phyloP scores from a whole-genome alignment of 92 coral and sea anemone species.

The Pocillopora grandis region DNA sequence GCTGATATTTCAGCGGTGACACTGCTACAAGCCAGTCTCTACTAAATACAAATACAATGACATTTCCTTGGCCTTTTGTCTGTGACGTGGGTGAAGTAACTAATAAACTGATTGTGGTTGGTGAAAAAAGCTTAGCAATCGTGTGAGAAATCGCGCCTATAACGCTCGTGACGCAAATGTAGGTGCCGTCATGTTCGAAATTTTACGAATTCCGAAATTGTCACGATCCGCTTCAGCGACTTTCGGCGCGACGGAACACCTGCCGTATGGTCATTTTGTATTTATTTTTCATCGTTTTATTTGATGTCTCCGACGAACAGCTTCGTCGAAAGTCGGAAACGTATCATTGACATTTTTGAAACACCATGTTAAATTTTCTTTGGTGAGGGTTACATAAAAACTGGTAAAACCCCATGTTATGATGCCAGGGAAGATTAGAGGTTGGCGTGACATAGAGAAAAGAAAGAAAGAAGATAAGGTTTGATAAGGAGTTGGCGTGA shows the following conservation, averaged over 20 bases:
- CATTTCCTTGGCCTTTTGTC: not conserved
- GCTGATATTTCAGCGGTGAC: not conserved
- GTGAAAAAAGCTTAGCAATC: conserved; percentile 2
- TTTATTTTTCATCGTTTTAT: not conserved
- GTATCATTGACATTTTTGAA: no score
- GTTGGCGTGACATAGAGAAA: conserved; percentile 13
- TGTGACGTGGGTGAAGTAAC: not conserved
- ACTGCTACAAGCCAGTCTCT: no score
- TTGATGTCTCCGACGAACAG: not conserved
- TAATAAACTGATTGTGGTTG: not conserved
- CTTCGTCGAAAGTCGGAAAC: not conserved
- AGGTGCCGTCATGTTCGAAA: no score
- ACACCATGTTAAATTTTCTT: no score
- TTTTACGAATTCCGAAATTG: no score
- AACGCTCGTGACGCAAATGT: not conserved
- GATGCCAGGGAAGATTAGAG: no score
- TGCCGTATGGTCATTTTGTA: not conserved
- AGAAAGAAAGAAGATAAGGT: no score
- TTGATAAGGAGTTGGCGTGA: not conserved
- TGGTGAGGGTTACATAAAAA: no score
- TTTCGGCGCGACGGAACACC: not conserved
- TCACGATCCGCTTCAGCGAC: not conserved
- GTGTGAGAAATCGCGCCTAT: conserved; percentile 20
- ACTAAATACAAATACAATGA: not conserved
- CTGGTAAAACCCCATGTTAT: no score